Conservation (phyloP, 2,113 vertebrate genomes). For the Mohoua ochrocephala region DNA sequence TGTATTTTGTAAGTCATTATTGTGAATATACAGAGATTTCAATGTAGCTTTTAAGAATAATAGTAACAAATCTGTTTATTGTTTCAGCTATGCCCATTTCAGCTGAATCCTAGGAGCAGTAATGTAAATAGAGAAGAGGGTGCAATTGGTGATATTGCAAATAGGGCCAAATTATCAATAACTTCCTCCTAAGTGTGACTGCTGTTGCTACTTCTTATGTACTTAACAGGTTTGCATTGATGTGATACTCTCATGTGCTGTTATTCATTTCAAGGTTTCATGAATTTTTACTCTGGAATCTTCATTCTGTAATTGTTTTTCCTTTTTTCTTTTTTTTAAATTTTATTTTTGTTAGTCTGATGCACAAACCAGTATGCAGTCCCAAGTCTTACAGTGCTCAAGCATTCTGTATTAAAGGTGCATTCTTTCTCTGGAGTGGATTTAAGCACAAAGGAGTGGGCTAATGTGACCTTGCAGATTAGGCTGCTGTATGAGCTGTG, state of each 20-base stretch:
- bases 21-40: background rate
- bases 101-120: background rate
- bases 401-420: background rate
- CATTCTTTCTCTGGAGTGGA: background rate
- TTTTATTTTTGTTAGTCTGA: background rate
- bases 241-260: background rate
- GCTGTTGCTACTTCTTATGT: background rate
- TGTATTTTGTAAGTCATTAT: background rate
- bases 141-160: background rate
- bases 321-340: background rate
- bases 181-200: background rate
- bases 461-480: background rate
- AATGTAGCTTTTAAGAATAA: background rate
- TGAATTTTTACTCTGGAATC: background rate
- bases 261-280: background rate
- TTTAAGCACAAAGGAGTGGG: background rate
- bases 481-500: background rate
- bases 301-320: background rate
- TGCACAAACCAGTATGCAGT: background rate
- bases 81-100: background rate
- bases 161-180: background rate
- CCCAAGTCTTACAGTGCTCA: background rate
- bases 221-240: background rate
- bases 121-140: background rate
- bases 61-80: background rate